A percentile compares a stretch with the other conserved stretches of the same genome.
These are phyloP conservation scores for Brienomyrus brachyistius DNA, from an alignment of 2,113 vertebrate genomes.

Conservation along the genomic window DNA sequence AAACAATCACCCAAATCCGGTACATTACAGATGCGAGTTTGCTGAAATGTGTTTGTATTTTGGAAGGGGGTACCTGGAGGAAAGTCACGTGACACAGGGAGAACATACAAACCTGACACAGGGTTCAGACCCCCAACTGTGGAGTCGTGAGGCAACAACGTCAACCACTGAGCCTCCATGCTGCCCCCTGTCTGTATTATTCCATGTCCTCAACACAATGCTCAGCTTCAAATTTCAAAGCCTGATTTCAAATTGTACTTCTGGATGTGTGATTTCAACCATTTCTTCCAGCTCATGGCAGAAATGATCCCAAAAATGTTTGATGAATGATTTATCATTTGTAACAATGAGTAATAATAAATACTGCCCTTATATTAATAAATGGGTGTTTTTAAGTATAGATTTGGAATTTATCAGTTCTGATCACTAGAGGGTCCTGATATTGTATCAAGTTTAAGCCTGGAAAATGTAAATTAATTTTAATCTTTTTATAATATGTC, in stretches of 20 bases:
- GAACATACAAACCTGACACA: too few relatives aligned
- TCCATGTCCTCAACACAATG: background rate
- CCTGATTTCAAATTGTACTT: background rate
- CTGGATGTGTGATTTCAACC: background rate
- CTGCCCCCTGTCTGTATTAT: background rate
- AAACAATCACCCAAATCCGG: background rate
- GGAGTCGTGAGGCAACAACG: background rate
- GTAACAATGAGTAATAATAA: background rate
- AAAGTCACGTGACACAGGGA: background rate
- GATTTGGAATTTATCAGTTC: background rate
- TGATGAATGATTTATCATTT: background rate
- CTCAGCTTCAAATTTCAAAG: background rate
- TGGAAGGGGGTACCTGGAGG: background rate
- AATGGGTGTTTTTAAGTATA: background rate
- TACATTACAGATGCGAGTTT: background rate
- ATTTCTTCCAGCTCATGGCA: background rate
- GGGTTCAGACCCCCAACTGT: background rate
- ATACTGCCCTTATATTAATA: background rate
- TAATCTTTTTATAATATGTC: background rate
- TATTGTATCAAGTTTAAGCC: background rate
- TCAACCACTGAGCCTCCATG: background rate
- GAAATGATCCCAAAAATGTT: background rate
- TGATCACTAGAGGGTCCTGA: background rate
- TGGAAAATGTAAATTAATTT: background rate
- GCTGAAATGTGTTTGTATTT: background rate